These are phyloP conservation scores for Sericinus montela DNA, from an alignment of 2,888 invertebrate genomes.

Conservation along the genomic window DNA sequence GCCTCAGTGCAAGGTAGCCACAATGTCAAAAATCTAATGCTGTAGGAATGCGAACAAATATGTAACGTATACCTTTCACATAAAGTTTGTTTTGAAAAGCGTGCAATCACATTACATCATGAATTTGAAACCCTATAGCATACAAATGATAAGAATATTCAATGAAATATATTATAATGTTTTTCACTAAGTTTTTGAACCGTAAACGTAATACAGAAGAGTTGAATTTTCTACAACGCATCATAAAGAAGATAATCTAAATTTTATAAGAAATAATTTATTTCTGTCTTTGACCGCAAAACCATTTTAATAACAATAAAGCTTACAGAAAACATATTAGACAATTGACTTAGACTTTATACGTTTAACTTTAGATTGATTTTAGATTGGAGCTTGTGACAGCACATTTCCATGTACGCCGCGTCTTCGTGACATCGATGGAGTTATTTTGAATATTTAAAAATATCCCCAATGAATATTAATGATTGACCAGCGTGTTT, in stretches of 20 bases:
- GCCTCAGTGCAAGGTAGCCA: conserved; percentile 37
- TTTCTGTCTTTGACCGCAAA: conserved; percentile 45
- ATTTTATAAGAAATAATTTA: conserved; percentile 43
- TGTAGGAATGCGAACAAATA: conserved; percentile 17
- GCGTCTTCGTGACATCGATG: conserved; percentile 31
- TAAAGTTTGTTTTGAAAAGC: conserved; percentile 18
- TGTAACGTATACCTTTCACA: not conserved
- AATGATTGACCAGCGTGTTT: conserved; percentile 22
- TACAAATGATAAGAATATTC: conserved; percentile 40
- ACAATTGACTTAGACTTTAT: conserved; percentile 4
- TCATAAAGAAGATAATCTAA: conserved; percentile 26
- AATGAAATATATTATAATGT: conserved; percentile 36
- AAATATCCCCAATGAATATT: conserved; percentile 32
- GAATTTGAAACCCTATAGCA: conserved; percentile 23
- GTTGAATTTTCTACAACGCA: conserved; percentile 23
- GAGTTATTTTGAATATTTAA: conserved; percentile 37
- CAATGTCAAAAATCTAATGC: conserved; percentile 24
- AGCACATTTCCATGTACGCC: conserved; percentile 28
- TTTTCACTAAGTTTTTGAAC: conserved; percentile 21
- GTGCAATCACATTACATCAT: conserved; percentile 24
- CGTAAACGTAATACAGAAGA: conserved; percentile 3
- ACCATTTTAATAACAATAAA: not conserved
- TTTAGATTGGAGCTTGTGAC: not conserved
- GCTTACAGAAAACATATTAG: not conserved
- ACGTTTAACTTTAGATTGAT: conserved; percentile 9